Percentiles rank a stretch among this genome's conserved stretches.
Evolutionary conservation across 2,113 vertebrate species (phyloP).

Genomic region (Plotosus lineatus): DNA sequence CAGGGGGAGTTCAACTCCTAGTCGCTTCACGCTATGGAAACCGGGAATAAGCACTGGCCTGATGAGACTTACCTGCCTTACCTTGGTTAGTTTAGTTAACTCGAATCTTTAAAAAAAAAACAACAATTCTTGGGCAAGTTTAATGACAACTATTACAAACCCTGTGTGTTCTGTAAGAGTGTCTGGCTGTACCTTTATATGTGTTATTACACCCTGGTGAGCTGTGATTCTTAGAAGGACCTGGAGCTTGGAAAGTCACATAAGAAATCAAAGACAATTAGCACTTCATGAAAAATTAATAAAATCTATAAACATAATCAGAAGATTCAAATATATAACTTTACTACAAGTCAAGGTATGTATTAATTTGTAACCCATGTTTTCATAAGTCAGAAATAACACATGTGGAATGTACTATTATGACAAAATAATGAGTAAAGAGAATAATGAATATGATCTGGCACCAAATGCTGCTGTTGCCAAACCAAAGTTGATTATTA

Average conservation of each 20-base stretch:
- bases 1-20: too few relatives aligned
- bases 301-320: neutral
- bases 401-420: neutral
- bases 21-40: too few relatives aligned
- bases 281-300: neutral
- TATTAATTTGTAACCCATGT: neutral
- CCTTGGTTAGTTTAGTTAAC: neutral
- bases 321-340: neutral
- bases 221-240: neutral
- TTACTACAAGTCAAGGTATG: neutral
- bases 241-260: neutral
- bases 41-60: too few relatives aligned
- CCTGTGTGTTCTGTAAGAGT: neutral
- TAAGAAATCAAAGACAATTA: neutral
- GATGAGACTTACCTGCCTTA: too few relatives aligned
- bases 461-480: too few relatives aligned
- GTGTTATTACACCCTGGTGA: neutral
- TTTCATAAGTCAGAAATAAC: neutral
- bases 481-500: too few relatives aligned
- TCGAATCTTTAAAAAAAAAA: neutral
- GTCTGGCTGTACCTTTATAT: neutral
- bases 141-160: neutral
- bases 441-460: too few relatives aligned
- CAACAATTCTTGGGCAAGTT: neutral
- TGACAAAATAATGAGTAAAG: neutral